phyloP scores from a whole-genome alignment of 2,113 vertebrate species.

The Boleophthalmus pectinirostris region DNA sequence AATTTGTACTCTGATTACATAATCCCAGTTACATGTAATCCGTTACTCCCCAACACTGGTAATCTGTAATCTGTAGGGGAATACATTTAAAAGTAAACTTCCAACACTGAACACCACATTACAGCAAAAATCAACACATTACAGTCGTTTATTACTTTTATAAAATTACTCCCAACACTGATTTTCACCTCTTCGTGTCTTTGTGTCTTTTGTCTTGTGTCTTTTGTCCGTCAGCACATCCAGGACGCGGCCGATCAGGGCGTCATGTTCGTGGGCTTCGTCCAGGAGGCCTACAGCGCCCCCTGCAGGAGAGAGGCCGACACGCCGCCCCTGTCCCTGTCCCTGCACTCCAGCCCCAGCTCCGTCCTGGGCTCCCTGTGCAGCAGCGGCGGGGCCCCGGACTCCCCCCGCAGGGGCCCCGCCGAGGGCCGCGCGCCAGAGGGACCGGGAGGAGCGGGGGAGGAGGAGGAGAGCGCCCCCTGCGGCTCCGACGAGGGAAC shows the following conservation, averaged over 20 bases:
- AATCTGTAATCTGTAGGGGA: no score
- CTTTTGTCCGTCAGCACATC: slow-evolving; percentile 78
- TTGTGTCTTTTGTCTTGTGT: no score
- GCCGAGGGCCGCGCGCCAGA: background rate
- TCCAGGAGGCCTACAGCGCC: slow-evolving; percentile 83
- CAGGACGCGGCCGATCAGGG: slow-evolving; percentile 93
- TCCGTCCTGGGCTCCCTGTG: slow-evolving; percentile 74
- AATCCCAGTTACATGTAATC: no score
- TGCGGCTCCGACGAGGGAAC: slow-evolving; percentile 41
- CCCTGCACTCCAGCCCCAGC: slow-evolving; percentile 81
- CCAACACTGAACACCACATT: no score
- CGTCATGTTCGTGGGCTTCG: slow-evolving; percentile 90
- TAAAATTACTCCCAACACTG: no score
- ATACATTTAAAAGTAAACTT: no score
- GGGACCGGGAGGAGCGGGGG: slow-evolving; percentile 3
- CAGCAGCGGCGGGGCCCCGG: slow-evolving; percentile 63
- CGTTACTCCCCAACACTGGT: no score
- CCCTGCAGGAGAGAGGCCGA: slow-evolving; percentile 67
- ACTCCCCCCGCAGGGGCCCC: slow-evolving; percentile 46
- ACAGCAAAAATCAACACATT: no score
- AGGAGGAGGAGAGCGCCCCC: background rate
- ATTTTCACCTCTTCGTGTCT: no score
- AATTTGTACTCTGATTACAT: no score
- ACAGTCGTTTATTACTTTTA: no score
- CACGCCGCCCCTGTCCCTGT: slow-evolving; percentile 75